Conservation (phyloP, 2,797 vertebrate genomes). For the Eulemur coronatus region DNA sequence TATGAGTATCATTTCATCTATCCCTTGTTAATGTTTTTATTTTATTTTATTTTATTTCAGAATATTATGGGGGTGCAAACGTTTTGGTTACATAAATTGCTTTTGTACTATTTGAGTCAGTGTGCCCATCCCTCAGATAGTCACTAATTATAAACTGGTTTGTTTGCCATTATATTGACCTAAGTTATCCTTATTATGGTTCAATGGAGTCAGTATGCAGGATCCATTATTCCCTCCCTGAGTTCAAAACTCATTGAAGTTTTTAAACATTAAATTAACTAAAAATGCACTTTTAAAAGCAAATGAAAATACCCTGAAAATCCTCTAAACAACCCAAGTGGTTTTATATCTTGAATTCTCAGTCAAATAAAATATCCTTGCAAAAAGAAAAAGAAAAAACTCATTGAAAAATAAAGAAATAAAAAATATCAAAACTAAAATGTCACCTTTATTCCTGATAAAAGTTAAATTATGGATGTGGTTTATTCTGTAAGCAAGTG, state of each 20-base stretch:
- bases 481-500: not conserved
- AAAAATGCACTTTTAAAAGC: constrained; percentile 24
- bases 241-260: not conserved
- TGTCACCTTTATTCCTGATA: not conserved
- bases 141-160: not conserved
- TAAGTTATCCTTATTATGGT: not conserved
- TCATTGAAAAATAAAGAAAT: not conserved
- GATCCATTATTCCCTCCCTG: not conserved
- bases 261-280: not conserved
- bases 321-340: not conserved
- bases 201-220: not conserved
- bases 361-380: constrained; percentile 30
- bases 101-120: too few relatives aligned
- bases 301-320: not conserved
- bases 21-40: not conserved
- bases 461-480: not conserved
- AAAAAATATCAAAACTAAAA: not conserved
- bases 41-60: too few relatives aligned
- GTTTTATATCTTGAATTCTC: not conserved
- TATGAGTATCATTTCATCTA: not conserved
- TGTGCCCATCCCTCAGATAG: not conserved
- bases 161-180: not conserved
- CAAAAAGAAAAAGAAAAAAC: not conserved
- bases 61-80: too few relatives aligned
- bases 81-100: too few relatives aligned